Conservation (phyloP, 1,140 invertebrate species). For the Agrypnia vestita region DNA sequence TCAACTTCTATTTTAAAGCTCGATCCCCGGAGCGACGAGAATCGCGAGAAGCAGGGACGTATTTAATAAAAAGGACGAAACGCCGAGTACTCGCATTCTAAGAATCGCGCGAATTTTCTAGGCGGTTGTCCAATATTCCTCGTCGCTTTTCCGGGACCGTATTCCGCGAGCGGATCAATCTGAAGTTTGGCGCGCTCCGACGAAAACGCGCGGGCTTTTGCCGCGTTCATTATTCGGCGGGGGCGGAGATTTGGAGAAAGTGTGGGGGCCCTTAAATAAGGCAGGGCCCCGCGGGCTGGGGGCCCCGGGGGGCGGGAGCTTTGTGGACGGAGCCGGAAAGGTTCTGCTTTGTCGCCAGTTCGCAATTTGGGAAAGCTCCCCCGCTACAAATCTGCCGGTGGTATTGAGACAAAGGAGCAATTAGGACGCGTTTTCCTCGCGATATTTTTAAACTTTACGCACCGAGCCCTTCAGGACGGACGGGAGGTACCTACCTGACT, state of each 20-base stretch:
- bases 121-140: neutral
- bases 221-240: constrained; percentile 43
- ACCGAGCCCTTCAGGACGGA: neutral
- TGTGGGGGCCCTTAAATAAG: constrained; percentile 40
- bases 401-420: constrained; percentile 38
- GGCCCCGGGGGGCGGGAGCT: neutral
- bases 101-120: neutral
- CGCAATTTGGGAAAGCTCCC: constrained; percentile 38
- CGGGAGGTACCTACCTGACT: too few relatives aligned
- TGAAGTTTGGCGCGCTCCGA: constrained; percentile 32
- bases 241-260: constrained; percentile 43
- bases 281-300: constrained; percentile 10
- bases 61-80: constrained; percentile 2
- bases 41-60: neutral
- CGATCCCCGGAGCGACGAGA: constrained; percentile 42
- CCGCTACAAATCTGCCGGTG: constrained; percentile 29
- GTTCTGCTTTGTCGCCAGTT: constrained; percentile 38
- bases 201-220: constrained; percentile 41
- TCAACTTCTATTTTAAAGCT: constrained; percentile 60
- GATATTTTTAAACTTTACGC: constrained; percentile 16
- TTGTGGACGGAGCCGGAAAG: constrained; percentile 34
- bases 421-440: constrained; percentile 23
- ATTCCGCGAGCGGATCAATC: constrained; percentile 26
- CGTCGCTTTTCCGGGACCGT: constrained; percentile 13
- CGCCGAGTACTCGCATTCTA: neutral